phyloP scores from a whole-genome alignment of 2,797 vertebrate species.

The Gorsachius magnificus region DNA sequence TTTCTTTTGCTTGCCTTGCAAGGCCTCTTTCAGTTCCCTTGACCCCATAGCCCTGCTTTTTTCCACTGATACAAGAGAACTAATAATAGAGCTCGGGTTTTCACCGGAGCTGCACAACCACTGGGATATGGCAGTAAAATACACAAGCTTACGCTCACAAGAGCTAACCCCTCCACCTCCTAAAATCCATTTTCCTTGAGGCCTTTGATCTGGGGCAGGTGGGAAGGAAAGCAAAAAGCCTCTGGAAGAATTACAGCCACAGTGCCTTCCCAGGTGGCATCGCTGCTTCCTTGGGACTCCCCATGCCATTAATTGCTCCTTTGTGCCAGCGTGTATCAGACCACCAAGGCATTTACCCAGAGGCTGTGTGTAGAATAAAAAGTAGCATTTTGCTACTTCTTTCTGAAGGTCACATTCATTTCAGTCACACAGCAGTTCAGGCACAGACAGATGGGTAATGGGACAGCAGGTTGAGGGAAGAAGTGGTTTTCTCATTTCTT shows the following conservation, averaged over 20 bases:
- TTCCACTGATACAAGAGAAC: constrained; percentile 57
- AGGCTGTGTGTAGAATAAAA: constrained; percentile 26
- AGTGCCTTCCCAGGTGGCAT: constrained; percentile 28
- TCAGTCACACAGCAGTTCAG: not conserved
- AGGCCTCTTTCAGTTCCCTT: constrained; percentile 54
- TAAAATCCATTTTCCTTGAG: constrained; percentile 13
- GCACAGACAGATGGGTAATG: not conserved
- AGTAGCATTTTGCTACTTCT: not conserved
- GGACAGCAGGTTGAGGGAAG: not conserved
- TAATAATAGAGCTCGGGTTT: constrained; percentile 38
- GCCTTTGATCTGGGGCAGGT: constrained; percentile 65
- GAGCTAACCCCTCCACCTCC: constrained; percentile 36
- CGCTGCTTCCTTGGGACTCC: not conserved
- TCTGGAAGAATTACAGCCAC: not conserved
- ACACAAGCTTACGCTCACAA: not conserved
- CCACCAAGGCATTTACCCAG: constrained; percentile 42
- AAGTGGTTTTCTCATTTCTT: not conserved
- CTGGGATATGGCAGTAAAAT: constrained; percentile 27
- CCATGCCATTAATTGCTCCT: not conserved
- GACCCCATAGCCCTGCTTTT: constrained; percentile 40
- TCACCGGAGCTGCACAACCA: not conserved
- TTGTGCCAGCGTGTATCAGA: constrained; percentile 5
- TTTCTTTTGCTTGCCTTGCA: constrained; percentile 58
- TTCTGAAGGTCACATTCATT: constrained; percentile 19
- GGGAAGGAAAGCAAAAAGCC: constrained; percentile 45